A percentile compares a stretch with the other conserved stretches of the same genome.
phyloP scores from a whole-genome alignment of 92 coral and sea anemone species.

The Bergia sp. region DNA sequence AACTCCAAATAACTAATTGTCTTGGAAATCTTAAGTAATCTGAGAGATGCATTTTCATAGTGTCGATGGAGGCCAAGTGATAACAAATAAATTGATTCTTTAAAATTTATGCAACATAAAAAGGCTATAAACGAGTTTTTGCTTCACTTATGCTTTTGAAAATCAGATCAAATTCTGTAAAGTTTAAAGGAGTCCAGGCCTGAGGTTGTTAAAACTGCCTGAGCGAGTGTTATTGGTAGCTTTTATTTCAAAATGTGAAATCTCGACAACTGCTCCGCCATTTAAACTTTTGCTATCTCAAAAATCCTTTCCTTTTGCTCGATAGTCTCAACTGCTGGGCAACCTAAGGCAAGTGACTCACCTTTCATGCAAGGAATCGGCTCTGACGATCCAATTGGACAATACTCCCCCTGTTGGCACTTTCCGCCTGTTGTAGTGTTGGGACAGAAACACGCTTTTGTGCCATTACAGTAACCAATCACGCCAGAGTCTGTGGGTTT shows the following conservation, averaged over 20 bases:
- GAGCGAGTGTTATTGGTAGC: neutral
- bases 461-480: slow-evolving; percentile 68
- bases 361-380: slow-evolving; percentile 92
- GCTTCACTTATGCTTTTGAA: too few relatives aligned
- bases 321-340: too few relatives aligned
- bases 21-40: neutral
- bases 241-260: too few relatives aligned
- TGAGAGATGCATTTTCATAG: neutral
- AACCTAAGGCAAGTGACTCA: slow-evolving; percentile 16
- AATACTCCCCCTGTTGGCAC: slow-evolving; percentile 91
- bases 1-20: neutral
- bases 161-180: too few relatives aligned
- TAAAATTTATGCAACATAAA: neutral
- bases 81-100: too few relatives aligned
- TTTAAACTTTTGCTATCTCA: neutral
- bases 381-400: slow-evolving; percentile 88
- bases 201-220: neutral
- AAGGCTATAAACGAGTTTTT: neutral
- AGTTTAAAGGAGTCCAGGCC: too few relatives aligned
- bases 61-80: neutral
- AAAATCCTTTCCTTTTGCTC: neutral
- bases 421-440: slow-evolving; percentile 94
- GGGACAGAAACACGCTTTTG: slow-evolving; percentile 89
- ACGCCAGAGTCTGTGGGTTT: slow-evolving; percentile 81
- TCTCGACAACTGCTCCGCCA: too few relatives aligned